Conservation (phyloP, 2,797 vertebrate species). For the Pogoniulus pusillus region DNA sequence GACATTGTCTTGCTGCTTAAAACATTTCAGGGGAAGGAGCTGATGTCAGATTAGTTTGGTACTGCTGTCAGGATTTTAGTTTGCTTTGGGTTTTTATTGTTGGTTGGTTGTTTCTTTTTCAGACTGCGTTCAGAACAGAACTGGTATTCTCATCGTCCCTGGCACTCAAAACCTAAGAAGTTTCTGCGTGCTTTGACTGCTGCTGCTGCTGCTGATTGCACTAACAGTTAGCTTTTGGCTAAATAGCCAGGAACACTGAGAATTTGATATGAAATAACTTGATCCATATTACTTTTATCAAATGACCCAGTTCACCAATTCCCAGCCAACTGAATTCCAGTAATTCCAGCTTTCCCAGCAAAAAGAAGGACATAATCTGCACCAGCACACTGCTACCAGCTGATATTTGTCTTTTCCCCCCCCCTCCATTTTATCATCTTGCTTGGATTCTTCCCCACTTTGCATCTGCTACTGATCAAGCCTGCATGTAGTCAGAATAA, state of each 20-base stretch:
- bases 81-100: not conserved
- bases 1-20: slow-evolving; percentile 73
- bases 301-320: slow-evolving; percentile 26
- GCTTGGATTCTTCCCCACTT: slow-evolving; percentile 29
- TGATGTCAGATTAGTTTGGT: slow-evolving; percentile 68
- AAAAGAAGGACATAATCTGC: not conserved
- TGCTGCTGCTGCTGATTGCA: not conserved
- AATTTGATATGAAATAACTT: slow-evolving; percentile 16
- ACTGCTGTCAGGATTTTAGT: slow-evolving; percentile 34
- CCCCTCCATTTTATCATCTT: slow-evolving; percentile 21
- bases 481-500: slow-evolving; percentile 33
- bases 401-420: not conserved
- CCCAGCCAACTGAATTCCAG: not conserved
- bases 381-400: not conserved
- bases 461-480: slow-evolving; percentile 48
- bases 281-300: not conserved
- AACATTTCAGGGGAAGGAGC: slow-evolving; percentile 68
- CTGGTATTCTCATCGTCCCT: not conserved
- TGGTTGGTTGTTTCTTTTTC: not conserved
- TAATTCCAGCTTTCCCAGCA: not conserved
- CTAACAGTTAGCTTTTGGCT: not conserved
- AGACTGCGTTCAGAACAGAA: not conserved
- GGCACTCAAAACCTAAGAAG: not conserved
- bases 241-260: not conserved
- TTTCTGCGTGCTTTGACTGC: not conserved